Evolutionary conservation across 2,797 vertebrate genomes (phyloP), one percentile per base, ranked within the genome.

Genomic region (Triplophysa bombifrons): DNA sequence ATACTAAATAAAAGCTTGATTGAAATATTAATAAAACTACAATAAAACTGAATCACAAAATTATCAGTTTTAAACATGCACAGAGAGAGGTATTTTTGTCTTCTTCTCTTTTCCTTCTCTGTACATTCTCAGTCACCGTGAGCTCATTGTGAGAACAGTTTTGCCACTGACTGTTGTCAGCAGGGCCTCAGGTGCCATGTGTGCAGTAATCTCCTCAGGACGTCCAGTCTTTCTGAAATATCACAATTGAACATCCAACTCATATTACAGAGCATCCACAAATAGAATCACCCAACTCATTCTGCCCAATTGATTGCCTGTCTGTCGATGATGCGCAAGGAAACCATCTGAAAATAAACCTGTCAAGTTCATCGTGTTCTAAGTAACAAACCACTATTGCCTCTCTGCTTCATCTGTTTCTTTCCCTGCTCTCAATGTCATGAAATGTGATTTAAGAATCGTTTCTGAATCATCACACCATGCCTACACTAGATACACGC

Each of bases 171-270:
- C 58, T 53, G 81, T 70, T 11, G 16, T 75, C 65, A 51, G 25
- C 25, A 44, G 41, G 72, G 83, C 83, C 86, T 72, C 87, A 88
- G 87, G 88, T 91, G 89, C 80, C 48, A 51, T 77, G 84, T 84
- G 84, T 80, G 76, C 74, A 84, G 74, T 86, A 84, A 87, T 89
- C 85, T 86, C 50, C 74, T 86, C 81, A 64, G 69, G 72, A 76
- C 82, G 85, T 71, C 88, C 84, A 90, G 89, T 91, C 88, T 88
- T 78, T 85, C 78, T 74, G 72, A 83, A 79, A 84, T 58, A 53
- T 77, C 55, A 64, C 80, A 81, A 63, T 68, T n/a, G 12, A 60
- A 72, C 27, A 41, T 30, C 74, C 73, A 72, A 64, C 38, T 78
- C 67, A 68, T 70, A 76, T 85, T 75, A 76, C 50, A 72, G 51